These are phyloP conservation scores for Amblyraja radiata DNA, from an alignment of 2,797 vertebrate species.

Conservation along the genomic window DNA sequence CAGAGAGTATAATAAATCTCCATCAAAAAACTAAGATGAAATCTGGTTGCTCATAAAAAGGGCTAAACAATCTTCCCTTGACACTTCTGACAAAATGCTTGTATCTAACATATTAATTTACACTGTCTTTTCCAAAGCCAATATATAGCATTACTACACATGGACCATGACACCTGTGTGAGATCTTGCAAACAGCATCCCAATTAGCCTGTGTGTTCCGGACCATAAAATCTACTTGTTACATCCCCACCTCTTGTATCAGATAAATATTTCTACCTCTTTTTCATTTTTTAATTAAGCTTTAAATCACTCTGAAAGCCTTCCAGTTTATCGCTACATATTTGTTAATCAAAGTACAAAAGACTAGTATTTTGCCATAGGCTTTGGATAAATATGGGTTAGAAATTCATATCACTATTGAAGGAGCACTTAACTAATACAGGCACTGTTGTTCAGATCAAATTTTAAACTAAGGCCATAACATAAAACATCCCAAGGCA, in stretches of 20 bases:
- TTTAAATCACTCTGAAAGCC: not conserved
- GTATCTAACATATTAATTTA: not conserved
- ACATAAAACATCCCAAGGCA: too few species aligned
- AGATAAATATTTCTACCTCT: not conserved
- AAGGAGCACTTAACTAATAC: not conserved
- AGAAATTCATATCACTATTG: not conserved
- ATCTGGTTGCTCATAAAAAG: not conserved
- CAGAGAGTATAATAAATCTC: not conserved
- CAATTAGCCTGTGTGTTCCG: not conserved
- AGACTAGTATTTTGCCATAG: not conserved
- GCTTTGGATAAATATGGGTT: not conserved
- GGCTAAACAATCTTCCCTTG: not conserved
- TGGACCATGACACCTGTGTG: not conserved
- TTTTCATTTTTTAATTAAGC: not conserved
- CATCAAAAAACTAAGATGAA: not conserved
- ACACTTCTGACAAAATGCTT: not conserved
- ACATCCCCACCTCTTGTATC: too few species aligned
- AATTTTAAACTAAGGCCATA: not conserved
- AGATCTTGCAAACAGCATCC: not conserved
- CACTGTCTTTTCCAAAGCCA: not conserved
- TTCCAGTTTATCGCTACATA: not conserved
- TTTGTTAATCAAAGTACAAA: not conserved
- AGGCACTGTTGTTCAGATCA: not conserved
- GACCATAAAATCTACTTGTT: not conserved
- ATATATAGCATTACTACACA: not conserved